A percentile compares a stretch with the other conserved stretches of the same genome.
Evolutionary conservation across 2,888 invertebrate genomes (phyloP).

Genomic region (Mythimna pallens): DNA sequence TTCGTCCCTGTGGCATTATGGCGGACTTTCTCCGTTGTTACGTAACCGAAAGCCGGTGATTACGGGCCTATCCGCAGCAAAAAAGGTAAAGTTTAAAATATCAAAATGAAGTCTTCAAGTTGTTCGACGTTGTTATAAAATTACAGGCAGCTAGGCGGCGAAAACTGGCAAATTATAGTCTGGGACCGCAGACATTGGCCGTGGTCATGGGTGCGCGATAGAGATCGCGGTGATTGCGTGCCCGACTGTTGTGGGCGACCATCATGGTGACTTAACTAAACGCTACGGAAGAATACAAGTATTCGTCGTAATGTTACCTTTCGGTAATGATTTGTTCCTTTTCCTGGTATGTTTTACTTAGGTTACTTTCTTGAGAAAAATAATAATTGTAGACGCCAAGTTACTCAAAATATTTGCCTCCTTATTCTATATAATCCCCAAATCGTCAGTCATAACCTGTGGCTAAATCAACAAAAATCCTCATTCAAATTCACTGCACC

Average conservation of each 20-base stretch:
- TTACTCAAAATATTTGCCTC: not conserved
- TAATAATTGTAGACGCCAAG: not conserved
- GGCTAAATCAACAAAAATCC: not conserved
- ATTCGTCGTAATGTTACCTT: conserved; percentile 48
- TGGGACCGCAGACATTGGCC: conserved; percentile 79
- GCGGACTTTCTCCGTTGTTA: conserved; percentile 67
- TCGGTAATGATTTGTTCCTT: too few relatives aligned
- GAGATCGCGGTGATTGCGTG: conserved; percentile 80
- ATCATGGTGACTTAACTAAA: conserved; percentile 78
- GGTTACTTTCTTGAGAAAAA: not conserved
- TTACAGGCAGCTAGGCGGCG: conserved; percentile 87
- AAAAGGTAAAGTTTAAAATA: conserved; percentile 75
- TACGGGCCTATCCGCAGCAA: conserved; percentile 69
- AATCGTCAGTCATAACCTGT: not conserved
- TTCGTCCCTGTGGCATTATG: conserved; percentile 55
- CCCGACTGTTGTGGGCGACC: conserved; percentile 78
- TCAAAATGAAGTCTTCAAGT: conserved; percentile 84
- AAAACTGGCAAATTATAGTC: conserved; percentile 89
- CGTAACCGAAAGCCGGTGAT: conserved; percentile 76
- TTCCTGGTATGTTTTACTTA: too few relatives aligned
- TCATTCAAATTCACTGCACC: not conserved
- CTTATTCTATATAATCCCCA: not conserved
- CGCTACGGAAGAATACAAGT: conserved; percentile 59
- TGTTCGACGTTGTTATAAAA: conserved; percentile 82
- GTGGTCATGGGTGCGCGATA: conserved; percentile 78